Conservation (phyloP, 2,113 vertebrate species). For the Vombatus ursinus region DNA sequence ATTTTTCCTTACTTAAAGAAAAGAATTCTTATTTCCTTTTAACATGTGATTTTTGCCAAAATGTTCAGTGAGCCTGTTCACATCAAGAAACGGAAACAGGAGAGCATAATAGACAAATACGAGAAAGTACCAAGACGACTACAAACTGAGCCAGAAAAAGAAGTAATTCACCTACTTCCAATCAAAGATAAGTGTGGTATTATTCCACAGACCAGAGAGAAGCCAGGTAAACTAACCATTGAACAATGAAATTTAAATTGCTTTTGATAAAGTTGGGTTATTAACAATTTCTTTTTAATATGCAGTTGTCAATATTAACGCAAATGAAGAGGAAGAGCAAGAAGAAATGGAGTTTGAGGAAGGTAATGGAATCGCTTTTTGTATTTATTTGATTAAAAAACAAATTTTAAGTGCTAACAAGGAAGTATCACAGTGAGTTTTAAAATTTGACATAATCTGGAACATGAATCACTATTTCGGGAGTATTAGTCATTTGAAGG, state of each 20-base stretch:
- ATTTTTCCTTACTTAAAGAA: constrained; percentile 31
- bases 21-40: constrained; percentile 24
- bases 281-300: constrained; percentile 39
- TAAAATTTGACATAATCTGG: constrained; percentile 30
- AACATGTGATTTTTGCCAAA: background rate
- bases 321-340: constrained; percentile 80
- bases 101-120: constrained; percentile 86
- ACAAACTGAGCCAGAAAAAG: constrained; percentile 89
- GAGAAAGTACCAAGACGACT: constrained; percentile 93
- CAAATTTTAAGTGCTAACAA: background rate
- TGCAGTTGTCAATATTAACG: constrained; percentile 47
- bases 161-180: constrained; percentile 95
- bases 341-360: constrained; percentile 77
- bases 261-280: background rate
- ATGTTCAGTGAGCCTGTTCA: constrained; percentile 89
- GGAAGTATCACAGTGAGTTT: background rate
- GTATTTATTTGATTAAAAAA: constrained; percentile 5
- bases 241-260: constrained; percentile 8
- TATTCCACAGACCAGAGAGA: constrained; percentile 93
- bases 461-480: background rate
- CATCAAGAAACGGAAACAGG: constrained; percentile 87
- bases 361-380: constrained; percentile 75
- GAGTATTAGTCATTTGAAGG: constrained; percentile 25
- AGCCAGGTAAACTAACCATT: constrained; percentile 84
- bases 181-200: constrained; percentile 94